Evolutionary conservation across 2,113 vertebrate species (phyloP).

Genomic region (Colistium nudipinnis): DNA sequence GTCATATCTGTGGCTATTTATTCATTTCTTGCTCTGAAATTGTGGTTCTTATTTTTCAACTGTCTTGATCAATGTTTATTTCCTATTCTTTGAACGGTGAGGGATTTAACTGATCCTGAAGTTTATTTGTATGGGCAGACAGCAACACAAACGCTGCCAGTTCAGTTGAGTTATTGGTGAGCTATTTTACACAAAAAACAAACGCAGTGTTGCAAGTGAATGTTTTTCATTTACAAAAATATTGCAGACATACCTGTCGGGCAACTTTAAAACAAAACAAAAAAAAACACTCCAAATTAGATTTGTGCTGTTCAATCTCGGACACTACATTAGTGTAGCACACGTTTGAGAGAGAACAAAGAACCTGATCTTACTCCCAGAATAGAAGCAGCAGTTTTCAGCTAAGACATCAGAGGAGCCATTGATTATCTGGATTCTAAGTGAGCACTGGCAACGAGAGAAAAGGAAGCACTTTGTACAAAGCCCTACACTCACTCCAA

Average conservation of each 20-base stretch:
- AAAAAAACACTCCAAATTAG: neutral
- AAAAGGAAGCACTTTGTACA: constrained; percentile 44
- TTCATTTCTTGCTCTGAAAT: too few species aligned
- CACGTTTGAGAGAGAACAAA: constrained; percentile 13
- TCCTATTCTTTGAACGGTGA: too few species aligned
- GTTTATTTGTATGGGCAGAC: too few species aligned
- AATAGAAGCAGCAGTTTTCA: constrained; percentile 43
- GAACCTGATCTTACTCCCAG: constrained; percentile 8
- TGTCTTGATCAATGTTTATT: too few species aligned
- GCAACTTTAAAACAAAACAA: neutral
- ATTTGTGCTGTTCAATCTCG: neutral
- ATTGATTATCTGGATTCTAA: constrained; percentile 63
- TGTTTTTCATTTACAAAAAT: neutral
- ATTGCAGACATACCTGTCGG: neutral
- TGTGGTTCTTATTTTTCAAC: too few species aligned
- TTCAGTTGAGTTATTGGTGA: too few species aligned
- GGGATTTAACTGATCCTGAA: too few species aligned
- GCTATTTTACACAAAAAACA: too few species aligned
- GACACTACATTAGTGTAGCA: neutral
- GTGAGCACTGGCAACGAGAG: constrained; percentile 28
- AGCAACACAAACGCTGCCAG: too few species aligned
- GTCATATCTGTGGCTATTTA: too few species aligned
- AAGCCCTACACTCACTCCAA: constrained; percentile 49
- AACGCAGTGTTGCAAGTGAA: too few species aligned
- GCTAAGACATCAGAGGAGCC: constrained; percentile 35